Evolutionary conservation across 92 coral and sea anemone genomes (phyloP).

Genomic region (Muricea muricata): DNA sequence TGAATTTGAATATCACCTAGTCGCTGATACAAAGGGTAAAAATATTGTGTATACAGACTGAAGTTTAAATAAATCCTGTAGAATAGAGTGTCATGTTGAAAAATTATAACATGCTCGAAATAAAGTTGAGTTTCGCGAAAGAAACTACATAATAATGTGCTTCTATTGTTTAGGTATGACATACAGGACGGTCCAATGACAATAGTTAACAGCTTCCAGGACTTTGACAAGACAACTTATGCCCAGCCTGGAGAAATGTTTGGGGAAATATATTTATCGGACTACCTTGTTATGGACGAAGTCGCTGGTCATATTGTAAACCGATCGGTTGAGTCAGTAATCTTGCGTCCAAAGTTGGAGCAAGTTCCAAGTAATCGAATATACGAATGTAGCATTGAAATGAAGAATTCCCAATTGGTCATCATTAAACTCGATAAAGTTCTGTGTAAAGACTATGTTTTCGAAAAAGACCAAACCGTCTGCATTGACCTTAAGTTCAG

Average conservation of each 20-base stretch:
- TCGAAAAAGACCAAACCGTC: constrained; percentile 8
- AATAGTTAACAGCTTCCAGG: background rate
- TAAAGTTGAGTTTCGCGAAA: no score
- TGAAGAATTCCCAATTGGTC: constrained; percentile 27
- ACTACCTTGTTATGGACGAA: constrained; percentile 59
- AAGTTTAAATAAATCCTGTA: no score
- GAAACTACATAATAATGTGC: no score
- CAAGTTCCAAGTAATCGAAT: constrained; percentile 25
- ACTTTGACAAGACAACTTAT: constrained; percentile 3
- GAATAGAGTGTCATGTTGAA: no score
- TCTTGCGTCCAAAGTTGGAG: constrained; percentile 35
- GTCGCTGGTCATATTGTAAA: constrained; percentile 68
- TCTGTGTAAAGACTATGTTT: constrained; percentile 19
- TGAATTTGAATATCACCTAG: no score
- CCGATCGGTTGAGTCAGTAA: constrained; percentile 52
- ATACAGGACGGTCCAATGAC: constrained; percentile 12
- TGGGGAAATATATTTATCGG: constrained; percentile 50
- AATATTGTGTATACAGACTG: no score
- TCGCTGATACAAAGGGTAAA: no score
- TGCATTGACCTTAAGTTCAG: constrained; percentile 72
- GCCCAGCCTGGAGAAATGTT: constrained; percentile 59
- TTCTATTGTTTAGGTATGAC: constrained; percentile 10
- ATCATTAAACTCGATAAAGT: constrained; percentile 34
- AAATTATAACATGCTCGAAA: no score
- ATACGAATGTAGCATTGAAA: constrained; percentile 57